Percentiles rank a stretch among this genome's conserved stretches.
Conservation (phyloP, 2,888 invertebrate species). For the Nemoura dubitans region DNA sequence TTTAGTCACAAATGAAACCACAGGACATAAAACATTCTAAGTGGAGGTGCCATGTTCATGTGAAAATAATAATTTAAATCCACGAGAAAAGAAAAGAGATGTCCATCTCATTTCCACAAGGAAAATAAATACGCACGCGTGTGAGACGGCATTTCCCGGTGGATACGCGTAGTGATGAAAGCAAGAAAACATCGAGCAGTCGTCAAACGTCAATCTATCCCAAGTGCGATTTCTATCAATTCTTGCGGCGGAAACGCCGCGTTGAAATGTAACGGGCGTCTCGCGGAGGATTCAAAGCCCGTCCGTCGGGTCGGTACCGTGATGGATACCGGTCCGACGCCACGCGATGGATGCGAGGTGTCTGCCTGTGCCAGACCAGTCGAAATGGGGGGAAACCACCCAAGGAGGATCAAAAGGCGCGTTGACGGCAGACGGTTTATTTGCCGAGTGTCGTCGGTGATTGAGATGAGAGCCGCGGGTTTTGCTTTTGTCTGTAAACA, state of each 20-base stretch:
- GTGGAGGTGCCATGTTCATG: too few species aligned
- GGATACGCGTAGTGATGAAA: neutral
- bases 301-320: too few species aligned
- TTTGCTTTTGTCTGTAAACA: too few species aligned
- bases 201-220: neutral
- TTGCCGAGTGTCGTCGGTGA: neutral
- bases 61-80: neutral
- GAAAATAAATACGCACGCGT: neutral
- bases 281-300: neutral
- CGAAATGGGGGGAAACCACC: neutral
- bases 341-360: neutral
- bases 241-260: neutral
- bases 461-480: neutral
- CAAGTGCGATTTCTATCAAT: neutral
- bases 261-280: neutral
- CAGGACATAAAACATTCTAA: too few species aligned
- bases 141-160: too few species aligned
- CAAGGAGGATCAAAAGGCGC: neutral
- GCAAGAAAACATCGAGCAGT: neutral
- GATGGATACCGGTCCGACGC: neutral
- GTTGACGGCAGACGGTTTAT: neutral
- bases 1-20: too few species aligned
- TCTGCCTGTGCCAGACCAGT: too few species aligned
- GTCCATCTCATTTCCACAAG: neutral
- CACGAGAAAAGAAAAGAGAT: neutral